phyloP scores from a whole-genome alignment of 2,797 vertebrate genomes.

The Platyrinchus mystaceus region DNA sequence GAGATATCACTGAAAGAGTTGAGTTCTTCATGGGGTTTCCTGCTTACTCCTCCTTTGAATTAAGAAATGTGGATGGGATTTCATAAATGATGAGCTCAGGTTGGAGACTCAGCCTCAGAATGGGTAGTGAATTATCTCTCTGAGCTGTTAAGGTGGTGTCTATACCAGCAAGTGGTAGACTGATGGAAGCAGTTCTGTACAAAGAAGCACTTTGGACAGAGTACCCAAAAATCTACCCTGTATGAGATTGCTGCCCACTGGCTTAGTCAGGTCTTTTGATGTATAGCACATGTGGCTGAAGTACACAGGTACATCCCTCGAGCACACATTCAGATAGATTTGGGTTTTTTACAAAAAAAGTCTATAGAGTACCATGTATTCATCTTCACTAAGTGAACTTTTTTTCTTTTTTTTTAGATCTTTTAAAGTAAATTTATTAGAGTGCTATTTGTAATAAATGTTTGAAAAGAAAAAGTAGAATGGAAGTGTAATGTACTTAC shows the following conservation, averaged over 20 bases:
- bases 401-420: fast-evolving
- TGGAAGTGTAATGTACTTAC: not conserved
- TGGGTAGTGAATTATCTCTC: not conserved
- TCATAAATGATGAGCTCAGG: not conserved
- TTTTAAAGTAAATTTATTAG: not conserved
- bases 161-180: not conserved
- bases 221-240: not conserved
- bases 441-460: not conserved
- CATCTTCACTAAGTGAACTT: not conserved
- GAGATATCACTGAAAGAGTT: not conserved
- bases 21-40: not conserved
- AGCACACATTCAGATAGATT: not conserved
- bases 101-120: not conserved
- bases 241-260: not conserved
- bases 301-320: not conserved
- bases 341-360: fast-evolving
- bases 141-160: not conserved
- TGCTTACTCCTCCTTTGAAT: not conserved
- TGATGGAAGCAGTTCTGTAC: not conserved
- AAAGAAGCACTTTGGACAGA: not conserved
- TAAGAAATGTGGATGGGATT: not conserved
- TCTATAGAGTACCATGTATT: fast-evolving
- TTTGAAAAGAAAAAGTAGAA: not conserved
- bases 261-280: not conserved
- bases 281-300: not conserved